Base-by-base conservation (phyloP, 1,140 invertebrate genomes). In the Hydropsyche tenuis region DNA sequence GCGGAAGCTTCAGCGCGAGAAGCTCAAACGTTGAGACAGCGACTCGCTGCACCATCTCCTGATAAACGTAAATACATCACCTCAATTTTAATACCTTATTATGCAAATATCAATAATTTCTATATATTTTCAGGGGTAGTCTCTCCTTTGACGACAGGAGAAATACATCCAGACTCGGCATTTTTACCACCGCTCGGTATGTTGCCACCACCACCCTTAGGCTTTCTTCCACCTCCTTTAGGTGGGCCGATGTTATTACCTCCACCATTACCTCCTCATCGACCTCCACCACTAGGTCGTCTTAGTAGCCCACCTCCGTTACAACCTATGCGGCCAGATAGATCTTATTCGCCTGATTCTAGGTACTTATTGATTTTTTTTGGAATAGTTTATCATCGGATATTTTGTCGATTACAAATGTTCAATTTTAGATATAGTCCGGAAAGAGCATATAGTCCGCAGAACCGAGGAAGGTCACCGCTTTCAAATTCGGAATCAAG, bases 1-100 rank as follows among this genome's bases (percentile, higher is more conserved):
- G 86, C 92, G 27, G 92, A 94, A 81, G 93, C 94, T 80, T 86
- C 89, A 4, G 88, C 90, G 78, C 88, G 89, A 48, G 93, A 94
- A 82, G 89, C 92, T 0, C 87, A 90, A 22, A 88, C 91, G 74
- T 83, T 94, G 74, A 85, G 92, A 56, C 89, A 92, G 78, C 88
- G 91, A 77, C 83, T 94, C 23, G 92, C 91, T 25, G 73, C 81
- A 37, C 76, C 76, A 1, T 83, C 81, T 23, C 83, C 83, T 0
- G 81, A 81, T 18, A 78, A 80, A 71, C 80, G 82, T 84, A 4
- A 78, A 79, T 56, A 37, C 30, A 56, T 56, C 7, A 53, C 48
- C 16, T 5, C 16, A 18, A 1, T 18, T 53, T 53, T 18, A 53
- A 2, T 60, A 12, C 11, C 9, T 25, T 25, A 25, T 60, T 7